These are phyloP conservation scores for Cremastobaeus sp. DNA, from an alignment of 2,888 invertebrate genomes.

Conservation along the genomic window DNA sequence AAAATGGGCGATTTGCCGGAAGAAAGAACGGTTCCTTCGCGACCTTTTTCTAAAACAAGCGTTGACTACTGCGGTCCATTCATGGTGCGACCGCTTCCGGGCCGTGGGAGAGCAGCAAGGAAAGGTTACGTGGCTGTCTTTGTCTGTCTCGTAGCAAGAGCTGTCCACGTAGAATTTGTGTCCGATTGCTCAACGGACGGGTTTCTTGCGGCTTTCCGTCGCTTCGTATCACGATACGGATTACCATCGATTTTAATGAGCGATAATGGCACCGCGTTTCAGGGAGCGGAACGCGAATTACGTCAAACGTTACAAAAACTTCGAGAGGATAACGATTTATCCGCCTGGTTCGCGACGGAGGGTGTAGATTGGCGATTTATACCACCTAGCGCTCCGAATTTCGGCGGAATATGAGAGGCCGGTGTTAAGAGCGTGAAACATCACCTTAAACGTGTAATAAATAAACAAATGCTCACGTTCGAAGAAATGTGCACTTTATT, in stretches of 20 bases:
- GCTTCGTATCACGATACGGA: neutral
- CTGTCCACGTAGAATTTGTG: neutral
- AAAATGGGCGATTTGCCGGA: neutral
- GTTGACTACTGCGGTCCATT: slow-evolving; percentile 1
- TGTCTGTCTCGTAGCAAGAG: neutral
- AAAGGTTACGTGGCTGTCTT: neutral
- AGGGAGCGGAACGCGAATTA: neutral
- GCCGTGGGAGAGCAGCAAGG: neutral
- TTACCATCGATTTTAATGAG: neutral
- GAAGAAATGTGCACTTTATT: too few relatives aligned
- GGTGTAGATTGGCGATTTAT: too few relatives aligned
- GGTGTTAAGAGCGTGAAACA: too few relatives aligned
- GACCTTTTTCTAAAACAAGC: neutral
- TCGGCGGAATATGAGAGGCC: too few relatives aligned
- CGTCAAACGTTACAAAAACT: neutral
- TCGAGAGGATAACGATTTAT: neutral
- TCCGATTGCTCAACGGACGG: neutral
- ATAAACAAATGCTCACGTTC: too few relatives aligned
- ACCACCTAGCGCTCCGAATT: too few relatives aligned
- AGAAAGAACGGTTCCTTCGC: neutral
- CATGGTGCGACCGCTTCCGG: neutral
- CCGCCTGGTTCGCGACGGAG: too few relatives aligned
- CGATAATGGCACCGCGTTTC: neutral
- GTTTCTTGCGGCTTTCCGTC: neutral
- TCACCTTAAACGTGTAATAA: too few relatives aligned